phyloP scores from a whole-genome alignment of 1,140 invertebrate species.

The Apis laboriosa region DNA sequence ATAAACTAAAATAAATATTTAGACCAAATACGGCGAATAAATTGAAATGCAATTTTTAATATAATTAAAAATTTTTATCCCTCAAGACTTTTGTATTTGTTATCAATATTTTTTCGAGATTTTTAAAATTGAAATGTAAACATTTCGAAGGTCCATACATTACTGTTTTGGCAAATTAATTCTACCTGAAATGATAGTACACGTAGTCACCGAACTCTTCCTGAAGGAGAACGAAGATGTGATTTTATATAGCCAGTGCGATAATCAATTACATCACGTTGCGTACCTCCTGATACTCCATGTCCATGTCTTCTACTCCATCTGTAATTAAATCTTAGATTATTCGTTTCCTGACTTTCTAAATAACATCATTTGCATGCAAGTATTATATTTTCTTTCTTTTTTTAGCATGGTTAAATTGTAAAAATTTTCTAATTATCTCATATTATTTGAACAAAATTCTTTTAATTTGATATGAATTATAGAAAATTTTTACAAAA shows the following conservation, averaged over 20 bases:
- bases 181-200: slow-evolving; percentile 11
- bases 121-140: neutral
- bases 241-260: slow-evolving; percentile 94
- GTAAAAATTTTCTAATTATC: slow-evolving; percentile 39
- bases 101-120: neutral
- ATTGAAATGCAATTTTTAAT: too few species aligned
- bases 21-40: neutral
- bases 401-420: neutral
- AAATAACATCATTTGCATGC: slow-evolving; percentile 35
- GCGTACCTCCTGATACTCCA: slow-evolving; percentile 83
- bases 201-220: slow-evolving; percentile 88
- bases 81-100: neutral
- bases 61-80: neutral
- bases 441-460: neutral
- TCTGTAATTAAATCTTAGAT: slow-evolving; percentile 75
- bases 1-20: neutral
- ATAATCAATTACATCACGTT: slow-evolving; percentile 88
- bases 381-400: slow-evolving; percentile 11
- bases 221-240: slow-evolving; percentile 92
- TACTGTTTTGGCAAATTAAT: slow-evolving; percentile 14
- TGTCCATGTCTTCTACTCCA: slow-evolving; percentile 86
- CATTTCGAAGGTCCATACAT: neutral
- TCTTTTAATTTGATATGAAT: neutral
- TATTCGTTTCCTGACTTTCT: neutral
- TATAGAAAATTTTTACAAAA: slow-evolving; percentile 12